Conservation (phyloP, 1,140 invertebrate genomes). For the Drosophila pallidifrons region DNA sequence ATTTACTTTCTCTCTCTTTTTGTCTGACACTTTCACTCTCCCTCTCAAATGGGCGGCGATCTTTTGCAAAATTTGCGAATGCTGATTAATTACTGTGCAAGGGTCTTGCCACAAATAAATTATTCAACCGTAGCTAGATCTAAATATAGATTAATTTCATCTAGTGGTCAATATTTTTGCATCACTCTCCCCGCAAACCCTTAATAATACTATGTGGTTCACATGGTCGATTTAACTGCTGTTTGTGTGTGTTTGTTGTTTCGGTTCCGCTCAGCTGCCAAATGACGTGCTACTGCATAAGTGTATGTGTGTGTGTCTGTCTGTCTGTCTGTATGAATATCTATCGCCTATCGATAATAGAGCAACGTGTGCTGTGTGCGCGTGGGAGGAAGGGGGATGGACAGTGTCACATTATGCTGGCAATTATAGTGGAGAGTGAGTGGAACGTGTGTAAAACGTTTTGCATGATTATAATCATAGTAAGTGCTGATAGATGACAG, state of each 20-base stretch:
- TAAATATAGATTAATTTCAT: slow-evolving; percentile 21
- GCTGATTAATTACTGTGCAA: not conserved
- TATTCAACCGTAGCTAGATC: slow-evolving; percentile 9
- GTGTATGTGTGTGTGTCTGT: too few species aligned
- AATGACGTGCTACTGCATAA: not conserved
- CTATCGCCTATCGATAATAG: slow-evolving; percentile 12
- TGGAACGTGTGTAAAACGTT: slow-evolving; percentile 20
- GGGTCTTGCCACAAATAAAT: not conserved
- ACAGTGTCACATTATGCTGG: slow-evolving; percentile 4
- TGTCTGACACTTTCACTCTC: slow-evolving; percentile 5
- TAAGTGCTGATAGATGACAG: not conserved
- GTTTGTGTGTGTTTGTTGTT: slow-evolving; percentile 1
- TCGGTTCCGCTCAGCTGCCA: slow-evolving; percentile 6
- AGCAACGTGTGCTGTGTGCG: not conserved
- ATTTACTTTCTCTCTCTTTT: slow-evolving; percentile 3
- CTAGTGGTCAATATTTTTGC: not conserved
- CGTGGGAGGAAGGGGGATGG: not conserved
- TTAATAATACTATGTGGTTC: slow-evolving; percentile 16
- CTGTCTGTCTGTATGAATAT: not conserved
- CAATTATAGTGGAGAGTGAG: slow-evolving; percentile 6
- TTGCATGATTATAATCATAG: slow-evolving; percentile 1
- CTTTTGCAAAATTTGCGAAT: not conserved
- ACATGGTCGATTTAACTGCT: slow-evolving; percentile 1
- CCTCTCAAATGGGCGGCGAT: not conserved
- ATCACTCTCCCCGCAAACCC: not conserved